A percentile compares a stretch with the other conserved stretches of the same genome.
Conservation (phyloP, 1,140 invertebrate genomes). For the Halictus rubicundus region DNA sequence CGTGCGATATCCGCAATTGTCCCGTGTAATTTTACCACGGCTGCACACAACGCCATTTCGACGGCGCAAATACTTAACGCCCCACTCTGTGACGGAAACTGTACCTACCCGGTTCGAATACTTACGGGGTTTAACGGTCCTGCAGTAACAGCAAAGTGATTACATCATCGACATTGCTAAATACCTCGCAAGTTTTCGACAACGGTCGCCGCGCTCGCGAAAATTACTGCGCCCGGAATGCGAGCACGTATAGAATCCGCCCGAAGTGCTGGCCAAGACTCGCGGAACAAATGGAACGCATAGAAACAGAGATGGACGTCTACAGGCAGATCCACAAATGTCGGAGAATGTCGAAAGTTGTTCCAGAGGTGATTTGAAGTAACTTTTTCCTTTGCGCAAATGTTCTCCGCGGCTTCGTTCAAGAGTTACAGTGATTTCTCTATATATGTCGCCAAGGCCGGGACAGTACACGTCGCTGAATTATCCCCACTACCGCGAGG, state of each 20-base stretch:
- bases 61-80: conserved; percentile 6
- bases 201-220: background rate
- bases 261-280: background rate
- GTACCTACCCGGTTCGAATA: background rate
- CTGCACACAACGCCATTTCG: conserved; percentile 6
- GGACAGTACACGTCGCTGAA: no score
- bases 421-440: no score
- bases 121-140: conserved; percentile 21
- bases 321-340: no score
- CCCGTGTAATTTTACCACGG: conserved; percentile 2
- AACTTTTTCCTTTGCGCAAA: no score
- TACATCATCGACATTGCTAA: background rate
- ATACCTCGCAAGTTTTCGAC: background rate
- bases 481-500: no score
- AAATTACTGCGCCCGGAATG: background rate
- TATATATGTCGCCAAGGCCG: no score
- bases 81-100: background rate
- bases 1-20: conserved; percentile 29
- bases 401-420: no score
- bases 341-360: no score
- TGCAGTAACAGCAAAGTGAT: background rate
- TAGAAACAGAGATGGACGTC: background rate
- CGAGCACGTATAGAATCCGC: background rate
- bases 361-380: no score
- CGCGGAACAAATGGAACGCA: background rate